These are phyloP conservation scores for Caenorhabditis sp. DNA, from an alignment of 2,888 invertebrate genomes.

Conservation along the genomic window DNA sequence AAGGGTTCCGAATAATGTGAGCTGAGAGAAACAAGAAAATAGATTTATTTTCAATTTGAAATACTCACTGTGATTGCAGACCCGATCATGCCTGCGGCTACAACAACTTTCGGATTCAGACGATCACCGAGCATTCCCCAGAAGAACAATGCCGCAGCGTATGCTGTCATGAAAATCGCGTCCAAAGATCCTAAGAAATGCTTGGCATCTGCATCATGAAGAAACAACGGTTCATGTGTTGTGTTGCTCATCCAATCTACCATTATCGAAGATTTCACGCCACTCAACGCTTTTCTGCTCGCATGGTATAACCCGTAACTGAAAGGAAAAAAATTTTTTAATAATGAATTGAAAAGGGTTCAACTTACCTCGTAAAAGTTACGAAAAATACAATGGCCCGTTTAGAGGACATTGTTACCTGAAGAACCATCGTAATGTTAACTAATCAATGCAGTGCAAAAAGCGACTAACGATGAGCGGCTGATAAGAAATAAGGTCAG, in stretches of 20 bases:
- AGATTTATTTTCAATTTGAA: background rate
- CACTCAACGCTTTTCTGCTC: constrained; percentile 64
- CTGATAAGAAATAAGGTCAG: background rate
- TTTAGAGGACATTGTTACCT: constrained; percentile 27
- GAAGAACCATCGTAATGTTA: background rate
- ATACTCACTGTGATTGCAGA: constrained; percentile 71
- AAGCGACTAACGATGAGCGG: background rate
- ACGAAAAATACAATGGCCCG: constrained; percentile 58
- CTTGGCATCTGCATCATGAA: constrained; percentile 59
- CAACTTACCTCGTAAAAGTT: constrained; percentile 58
- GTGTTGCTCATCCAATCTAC: constrained; percentile 64
- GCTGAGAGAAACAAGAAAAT: constrained; percentile 54
- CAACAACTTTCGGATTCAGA: constrained; percentile 72
- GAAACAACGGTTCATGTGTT: constrained; percentile 54
- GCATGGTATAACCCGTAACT: constrained; percentile 70
- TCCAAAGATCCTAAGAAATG: constrained; percentile 69
- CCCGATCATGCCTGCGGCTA: constrained; percentile 73
- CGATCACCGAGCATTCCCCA: constrained; percentile 74
- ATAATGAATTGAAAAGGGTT: background rate
- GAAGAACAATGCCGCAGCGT: constrained; percentile 72
- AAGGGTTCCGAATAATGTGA: constrained; percentile 73
- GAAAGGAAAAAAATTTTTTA: constrained; percentile 2
- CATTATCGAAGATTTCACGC: constrained; percentile 67
- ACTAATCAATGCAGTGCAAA: background rate
- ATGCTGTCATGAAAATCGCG: constrained; percentile 69